phyloP scores from a whole-genome alignment of 2,888 invertebrate genomes.

The Artemia sinica region DNA sequence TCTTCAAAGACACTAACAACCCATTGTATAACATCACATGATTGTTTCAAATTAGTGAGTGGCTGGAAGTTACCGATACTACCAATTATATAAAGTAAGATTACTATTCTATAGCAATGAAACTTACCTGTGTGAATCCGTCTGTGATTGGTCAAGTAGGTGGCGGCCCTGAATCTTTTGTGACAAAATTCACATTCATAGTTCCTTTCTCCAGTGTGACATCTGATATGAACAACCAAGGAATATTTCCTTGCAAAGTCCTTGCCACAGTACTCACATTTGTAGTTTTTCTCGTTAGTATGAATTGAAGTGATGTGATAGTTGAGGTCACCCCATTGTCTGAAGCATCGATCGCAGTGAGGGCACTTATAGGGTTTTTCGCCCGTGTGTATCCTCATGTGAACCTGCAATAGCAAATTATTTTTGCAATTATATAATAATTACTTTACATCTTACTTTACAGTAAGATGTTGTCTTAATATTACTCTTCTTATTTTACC shows the following conservation, averaged over 20 bases:
- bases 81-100: too few species aligned
- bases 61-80: too few species aligned
- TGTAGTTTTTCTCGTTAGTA: slow-evolving; percentile 58
- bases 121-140: slow-evolving; percentile 58
- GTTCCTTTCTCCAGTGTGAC: slow-evolving; percentile 70
- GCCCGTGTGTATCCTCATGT: slow-evolving; percentile 62
- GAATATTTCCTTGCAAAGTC: slow-evolving; percentile 76
- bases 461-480: too few species aligned
- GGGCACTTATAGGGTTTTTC: slow-evolving; percentile 68
- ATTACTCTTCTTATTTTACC: too few species aligned
- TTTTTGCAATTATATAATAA: too few species aligned
- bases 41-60: too few species aligned
- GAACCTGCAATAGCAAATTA: slow-evolving; percentile 40
- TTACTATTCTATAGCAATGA: too few species aligned
- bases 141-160: slow-evolving; percentile 64
- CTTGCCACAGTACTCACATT: slow-evolving; percentile 71
- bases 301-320: slow-evolving; percentile 69
- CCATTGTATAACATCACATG: too few species aligned
- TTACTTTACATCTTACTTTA: too few species aligned
- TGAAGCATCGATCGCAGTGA: slow-evolving; percentile 55
- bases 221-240: slow-evolving; percentile 60
- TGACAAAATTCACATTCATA: slow-evolving; percentile 67
- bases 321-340: slow-evolving; percentile 74
- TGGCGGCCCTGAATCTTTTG: slow-evolving; percentile 67
- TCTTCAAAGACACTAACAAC: too few species aligned